Evolutionary conservation across 2,888 invertebrate species (phyloP).

Genomic region (Halictus quadricinctus): DNA sequence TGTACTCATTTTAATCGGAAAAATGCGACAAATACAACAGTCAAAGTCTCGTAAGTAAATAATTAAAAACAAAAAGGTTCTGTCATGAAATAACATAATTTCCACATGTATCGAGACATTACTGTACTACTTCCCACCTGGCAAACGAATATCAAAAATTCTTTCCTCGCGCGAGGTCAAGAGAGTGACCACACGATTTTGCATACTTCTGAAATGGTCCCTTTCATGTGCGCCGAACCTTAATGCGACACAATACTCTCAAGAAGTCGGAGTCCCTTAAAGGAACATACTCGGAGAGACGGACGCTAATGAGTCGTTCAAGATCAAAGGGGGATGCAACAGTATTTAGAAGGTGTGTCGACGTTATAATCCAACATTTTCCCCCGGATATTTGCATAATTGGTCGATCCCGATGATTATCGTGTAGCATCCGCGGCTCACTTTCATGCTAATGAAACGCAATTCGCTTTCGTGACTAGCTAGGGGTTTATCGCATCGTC

Average conservation of each 20-base stretch:
- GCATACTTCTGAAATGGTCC: neutral
- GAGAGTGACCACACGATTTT: neutral
- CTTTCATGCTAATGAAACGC: slow-evolving; percentile 61
- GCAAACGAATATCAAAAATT: no score
- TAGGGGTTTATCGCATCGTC: slow-evolving; percentile 50
- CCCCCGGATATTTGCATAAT: slow-evolving; percentile 31
- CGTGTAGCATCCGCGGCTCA: slow-evolving; percentile 33
- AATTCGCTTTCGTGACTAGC: slow-evolving; percentile 60
- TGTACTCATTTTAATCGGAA: neutral
- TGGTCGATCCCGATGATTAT: slow-evolving; percentile 31
- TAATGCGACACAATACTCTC: neutral
- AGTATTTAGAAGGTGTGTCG: neutral
- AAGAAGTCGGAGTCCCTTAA: neutral
- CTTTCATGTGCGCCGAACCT: neutral
- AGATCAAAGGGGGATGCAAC: slow-evolving; percentile 9
- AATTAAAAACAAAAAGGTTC: neutral
- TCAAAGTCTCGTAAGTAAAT: neutral
- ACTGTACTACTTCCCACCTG: neutral
- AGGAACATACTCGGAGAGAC: neutral
- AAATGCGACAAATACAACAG: neutral
- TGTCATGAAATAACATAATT: neutral
- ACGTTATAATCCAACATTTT: slow-evolving; percentile 12
- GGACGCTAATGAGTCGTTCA: neutral
- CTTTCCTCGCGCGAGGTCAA: neutral
- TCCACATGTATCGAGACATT: no score